Conservation (phyloP, 2,888 invertebrate species). For the Sclerodermus sp. region DNA sequence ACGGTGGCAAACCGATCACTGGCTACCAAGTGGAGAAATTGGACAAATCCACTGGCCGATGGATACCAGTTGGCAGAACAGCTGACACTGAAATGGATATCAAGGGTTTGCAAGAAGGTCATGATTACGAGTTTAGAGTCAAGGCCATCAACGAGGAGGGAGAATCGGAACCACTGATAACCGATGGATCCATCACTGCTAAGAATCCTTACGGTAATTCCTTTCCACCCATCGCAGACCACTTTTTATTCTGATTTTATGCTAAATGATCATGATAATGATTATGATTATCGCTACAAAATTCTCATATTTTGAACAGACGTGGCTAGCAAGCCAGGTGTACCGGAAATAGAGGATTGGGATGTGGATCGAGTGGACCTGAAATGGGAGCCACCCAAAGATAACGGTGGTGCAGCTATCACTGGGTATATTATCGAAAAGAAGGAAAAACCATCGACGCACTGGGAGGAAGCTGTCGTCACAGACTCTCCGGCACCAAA, state of each 20-base stretch:
- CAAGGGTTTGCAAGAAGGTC: slow-evolving; percentile 85
- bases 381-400: slow-evolving; percentile 79
- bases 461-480: slow-evolving; percentile 75
- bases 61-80: slow-evolving; percentile 91
- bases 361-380: slow-evolving; percentile 86
- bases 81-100: slow-evolving; percentile 86
- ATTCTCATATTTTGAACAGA: no score
- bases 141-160: slow-evolving; percentile 94
- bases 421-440: slow-evolving; percentile 88
- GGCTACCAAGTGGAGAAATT: slow-evolving; percentile 92
- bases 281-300: no score
- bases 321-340: slow-evolving; percentile 82
- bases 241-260: no score
- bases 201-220: slow-evolving; percentile 91
- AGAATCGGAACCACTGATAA: slow-evolving; percentile 91
- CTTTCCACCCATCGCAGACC: not conserved
- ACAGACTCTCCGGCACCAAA: slow-evolving; percentile 73
- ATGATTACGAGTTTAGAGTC: slow-evolving; percentile 92
- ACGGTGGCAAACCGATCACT: slow-evolving; percentile 91
- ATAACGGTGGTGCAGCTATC: slow-evolving; percentile 77
- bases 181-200: slow-evolving; percentile 84
- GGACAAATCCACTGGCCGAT: slow-evolving; percentile 87
- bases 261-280: no score
- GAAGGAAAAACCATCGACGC: slow-evolving; percentile 76
- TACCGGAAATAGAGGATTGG: slow-evolving; percentile 86